phyloP scores from a whole-genome alignment of 2,113 vertebrate species.

The Thalassoma bifasciatum region DNA sequence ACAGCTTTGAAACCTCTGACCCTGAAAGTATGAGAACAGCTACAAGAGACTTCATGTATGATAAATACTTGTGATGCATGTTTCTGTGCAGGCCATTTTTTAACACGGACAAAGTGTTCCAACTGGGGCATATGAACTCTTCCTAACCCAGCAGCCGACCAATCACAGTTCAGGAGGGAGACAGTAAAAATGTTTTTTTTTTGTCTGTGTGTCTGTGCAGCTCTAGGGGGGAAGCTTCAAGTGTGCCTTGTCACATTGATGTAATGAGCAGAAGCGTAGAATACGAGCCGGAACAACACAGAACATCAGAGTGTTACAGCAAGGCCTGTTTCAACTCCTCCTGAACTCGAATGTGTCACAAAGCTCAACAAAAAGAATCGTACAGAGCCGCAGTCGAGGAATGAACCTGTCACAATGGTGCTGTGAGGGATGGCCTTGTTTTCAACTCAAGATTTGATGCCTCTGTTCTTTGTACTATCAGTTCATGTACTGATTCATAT shows the following conservation, averaged over 20 bases:
- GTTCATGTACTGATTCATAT: not conserved
- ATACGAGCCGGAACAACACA: slow-evolving; percentile 21
- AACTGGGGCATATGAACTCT: slow-evolving; percentile 40
- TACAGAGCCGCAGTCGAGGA: not conserved
- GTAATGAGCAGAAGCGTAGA: not conserved
- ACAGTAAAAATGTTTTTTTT: slow-evolving; percentile 18
- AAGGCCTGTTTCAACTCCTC: slow-evolving; percentile 25
- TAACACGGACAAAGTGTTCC: slow-evolving; percentile 17
- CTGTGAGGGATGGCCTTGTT: not conserved
- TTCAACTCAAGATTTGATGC: slow-evolving; percentile 12
- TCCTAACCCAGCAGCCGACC: slow-evolving; percentile 34
- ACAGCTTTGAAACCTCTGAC: slow-evolving; percentile 25
- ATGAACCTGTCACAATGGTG: slow-evolving; percentile 5
- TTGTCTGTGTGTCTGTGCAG: not conserved
- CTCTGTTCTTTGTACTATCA: not conserved
- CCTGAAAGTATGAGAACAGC: slow-evolving; percentile 1
- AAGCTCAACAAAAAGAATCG: not conserved
- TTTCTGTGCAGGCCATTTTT: not conserved
- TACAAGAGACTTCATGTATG: slow-evolving; percentile 3
- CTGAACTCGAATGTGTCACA: slow-evolving; percentile 28
- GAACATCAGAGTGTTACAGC: slow-evolving; percentile 3
- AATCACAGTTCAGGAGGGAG: slow-evolving; percentile 19
- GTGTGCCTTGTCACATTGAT: slow-evolving; percentile 35
- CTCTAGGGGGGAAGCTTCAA: not conserved
- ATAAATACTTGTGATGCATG: not conserved